A percentile compares a stretch with the other conserved stretches of the same genome.
Conservation (phyloP, 2,797 vertebrate genomes). For the Acanthurus tractus region DNA sequence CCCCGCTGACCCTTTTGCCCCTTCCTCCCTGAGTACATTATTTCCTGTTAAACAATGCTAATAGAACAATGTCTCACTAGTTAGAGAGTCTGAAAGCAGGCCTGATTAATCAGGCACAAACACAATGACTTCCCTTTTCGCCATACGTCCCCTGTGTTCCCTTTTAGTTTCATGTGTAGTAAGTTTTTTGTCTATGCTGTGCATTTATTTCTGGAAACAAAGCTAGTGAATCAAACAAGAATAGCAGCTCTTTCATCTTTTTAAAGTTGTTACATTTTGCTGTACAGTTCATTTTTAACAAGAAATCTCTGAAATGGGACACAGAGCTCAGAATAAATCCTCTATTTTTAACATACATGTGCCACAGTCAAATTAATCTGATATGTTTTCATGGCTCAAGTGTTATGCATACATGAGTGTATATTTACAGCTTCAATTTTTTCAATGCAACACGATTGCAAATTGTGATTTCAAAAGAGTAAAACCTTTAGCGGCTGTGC, state of each 20-base stretch:
- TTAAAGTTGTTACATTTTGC: conserved; percentile 56
- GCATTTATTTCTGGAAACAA: conserved; percentile 67
- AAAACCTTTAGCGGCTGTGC: conserved; percentile 10
- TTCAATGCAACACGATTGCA: conserved; percentile 27
- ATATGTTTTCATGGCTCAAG: conserved; percentile 2
- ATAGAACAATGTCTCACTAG: conserved; percentile 56
- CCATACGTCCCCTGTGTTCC: conserved; percentile 58
- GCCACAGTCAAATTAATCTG: conserved; percentile 40
- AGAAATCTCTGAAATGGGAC: conserved; percentile 58
- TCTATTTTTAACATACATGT: conserved; percentile 48
- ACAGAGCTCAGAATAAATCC: conserved; percentile 23
- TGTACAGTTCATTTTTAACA: conserved; percentile 51
- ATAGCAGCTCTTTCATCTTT: conserved; percentile 69
- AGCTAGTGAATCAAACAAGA: conserved; percentile 67
- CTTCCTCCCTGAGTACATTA: conserved; percentile 39
- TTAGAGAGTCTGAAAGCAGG: conserved; percentile 45
- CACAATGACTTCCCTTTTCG: conserved; percentile 64
- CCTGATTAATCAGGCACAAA: conserved; percentile 75
- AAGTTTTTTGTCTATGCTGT: conserved; percentile 57
- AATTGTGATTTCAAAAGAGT: conserved; percentile 19
- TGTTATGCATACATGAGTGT: background rate
- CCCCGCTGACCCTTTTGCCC: conserved; percentile 36
- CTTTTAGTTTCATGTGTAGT: conserved; percentile 31
- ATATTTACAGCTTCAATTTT: conserved; percentile 25
- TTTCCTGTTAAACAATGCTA: conserved; percentile 67